phyloP scores from a whole-genome alignment of 1,140 invertebrate species.

The Brachionus rotundiformis region DNA sequence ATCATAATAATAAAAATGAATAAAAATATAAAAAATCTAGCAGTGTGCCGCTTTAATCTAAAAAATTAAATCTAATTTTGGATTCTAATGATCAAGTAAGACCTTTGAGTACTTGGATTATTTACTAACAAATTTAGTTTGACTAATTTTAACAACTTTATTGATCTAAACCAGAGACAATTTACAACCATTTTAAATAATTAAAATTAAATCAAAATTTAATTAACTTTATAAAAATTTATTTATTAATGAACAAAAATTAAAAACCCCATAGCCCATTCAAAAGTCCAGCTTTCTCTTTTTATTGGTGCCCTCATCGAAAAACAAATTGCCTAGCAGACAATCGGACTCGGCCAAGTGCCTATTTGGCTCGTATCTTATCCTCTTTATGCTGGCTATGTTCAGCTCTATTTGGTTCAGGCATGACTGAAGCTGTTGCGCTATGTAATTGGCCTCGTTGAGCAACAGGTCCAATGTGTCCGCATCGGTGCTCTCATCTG shows the following conservation, averaged over 20 bases:
- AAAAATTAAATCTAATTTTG: too few relatives aligned
- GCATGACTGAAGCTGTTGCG: not conserved
- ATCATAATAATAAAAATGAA: too few relatives aligned
- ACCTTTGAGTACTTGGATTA: too few relatives aligned
- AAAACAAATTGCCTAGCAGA: not conserved
- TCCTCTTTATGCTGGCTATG: not conserved
- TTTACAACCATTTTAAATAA: too few relatives aligned
- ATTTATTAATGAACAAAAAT: not conserved
- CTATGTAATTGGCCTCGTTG: not conserved
- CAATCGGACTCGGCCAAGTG: not conserved
- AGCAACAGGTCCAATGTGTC: slow-evolving; percentile 9
- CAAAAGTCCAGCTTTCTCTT: slow-evolving; percentile 26
- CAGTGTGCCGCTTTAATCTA: too few relatives aligned
- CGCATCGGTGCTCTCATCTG: not conserved
- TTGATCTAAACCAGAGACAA: too few relatives aligned
- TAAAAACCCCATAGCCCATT: not conserved
- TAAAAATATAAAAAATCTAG: too few relatives aligned
- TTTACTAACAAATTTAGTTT: too few relatives aligned
- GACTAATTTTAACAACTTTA: too few relatives aligned
- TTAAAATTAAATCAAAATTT: too few relatives aligned
- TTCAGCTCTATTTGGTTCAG: not conserved
- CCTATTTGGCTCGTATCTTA: not conserved
- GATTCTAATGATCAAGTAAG: too few relatives aligned
- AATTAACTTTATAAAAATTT: not conserved
- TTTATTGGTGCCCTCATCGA: not conserved